phyloP scores from a whole-genome alignment of 2,113 vertebrate species.

The Trematomus loennbergii region DNA sequence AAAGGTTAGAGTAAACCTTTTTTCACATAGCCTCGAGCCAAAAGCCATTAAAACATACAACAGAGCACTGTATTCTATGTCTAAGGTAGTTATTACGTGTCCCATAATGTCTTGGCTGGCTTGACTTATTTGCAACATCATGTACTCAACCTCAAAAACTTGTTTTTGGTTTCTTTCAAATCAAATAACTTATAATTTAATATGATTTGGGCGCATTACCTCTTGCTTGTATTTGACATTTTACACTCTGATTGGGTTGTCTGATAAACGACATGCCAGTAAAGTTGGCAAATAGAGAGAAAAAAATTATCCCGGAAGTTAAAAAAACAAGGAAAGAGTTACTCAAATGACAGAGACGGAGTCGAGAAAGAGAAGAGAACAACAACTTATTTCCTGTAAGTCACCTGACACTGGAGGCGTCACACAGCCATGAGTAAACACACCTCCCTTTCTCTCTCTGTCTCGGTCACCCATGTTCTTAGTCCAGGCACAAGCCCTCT shows the following conservation, averaged over 20 bases:
- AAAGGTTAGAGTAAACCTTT: slow-evolving; percentile 25
- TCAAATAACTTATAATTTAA: background rate
- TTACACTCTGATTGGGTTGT: background rate
- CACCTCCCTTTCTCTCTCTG: slow-evolving; percentile 43
- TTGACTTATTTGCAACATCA: background rate
- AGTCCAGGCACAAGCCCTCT: slow-evolving; percentile 19
- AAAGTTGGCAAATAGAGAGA: background rate
- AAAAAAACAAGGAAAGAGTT: slow-evolving; percentile 25
- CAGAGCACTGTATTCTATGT: slow-evolving; percentile 10
- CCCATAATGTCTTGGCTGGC: slow-evolving; percentile 3
- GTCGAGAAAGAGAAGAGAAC: slow-evolving; percentile 14
- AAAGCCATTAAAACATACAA: slow-evolving; percentile 30
- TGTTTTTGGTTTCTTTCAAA: background rate
- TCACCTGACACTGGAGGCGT: slow-evolving; percentile 78
- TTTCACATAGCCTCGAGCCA: slow-evolving; percentile 31
- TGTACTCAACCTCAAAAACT: background rate
- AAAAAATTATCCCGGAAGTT: slow-evolving; percentile 27
- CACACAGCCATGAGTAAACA: slow-evolving; percentile 70
- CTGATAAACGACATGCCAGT: background rate
- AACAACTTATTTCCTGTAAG: slow-evolving; percentile 78
- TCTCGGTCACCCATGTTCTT: slow-evolving; percentile 28
- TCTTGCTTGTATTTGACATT: background rate
- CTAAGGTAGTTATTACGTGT: slow-evolving; percentile 13
- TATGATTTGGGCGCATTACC: background rate
- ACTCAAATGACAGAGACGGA: slow-evolving; percentile 25